Percentiles rank a stretch among this genome's conserved stretches.
Evolutionary conservation across 2,888 invertebrate species (phyloP).

Genomic region (Crioceris asparagi): DNA sequence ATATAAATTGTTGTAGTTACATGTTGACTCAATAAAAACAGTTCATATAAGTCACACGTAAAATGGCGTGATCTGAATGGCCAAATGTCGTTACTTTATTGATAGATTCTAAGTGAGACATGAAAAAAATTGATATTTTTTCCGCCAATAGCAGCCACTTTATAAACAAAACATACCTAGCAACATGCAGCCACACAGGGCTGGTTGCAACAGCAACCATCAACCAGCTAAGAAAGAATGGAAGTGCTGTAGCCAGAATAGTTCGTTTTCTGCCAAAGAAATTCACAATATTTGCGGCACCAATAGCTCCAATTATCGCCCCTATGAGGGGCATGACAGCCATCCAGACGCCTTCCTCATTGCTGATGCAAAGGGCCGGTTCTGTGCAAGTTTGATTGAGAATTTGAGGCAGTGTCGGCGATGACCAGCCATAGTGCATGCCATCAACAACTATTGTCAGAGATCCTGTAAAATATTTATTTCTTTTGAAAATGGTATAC

Average conservation of each 20-base stretch:
- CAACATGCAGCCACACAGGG: constrained; percentile 45
- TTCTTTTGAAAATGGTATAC: too few species aligned
- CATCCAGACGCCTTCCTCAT: constrained; percentile 49
- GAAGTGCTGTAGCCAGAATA: constrained; percentile 49
- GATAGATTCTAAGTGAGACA: too few species aligned
- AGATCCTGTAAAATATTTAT: constrained; percentile 11
- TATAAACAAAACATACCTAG: constrained; percentile 19
- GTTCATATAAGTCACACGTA: too few species aligned
- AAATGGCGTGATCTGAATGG: too few species aligned
- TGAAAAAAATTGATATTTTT: too few species aligned
- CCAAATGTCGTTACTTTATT: too few species aligned
- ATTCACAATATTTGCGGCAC: constrained; percentile 53
- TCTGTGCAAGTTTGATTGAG: constrained; percentile 14
- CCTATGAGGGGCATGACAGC: constrained; percentile 55
- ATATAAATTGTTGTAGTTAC: too few species aligned
- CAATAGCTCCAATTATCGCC: constrained; percentile 49
- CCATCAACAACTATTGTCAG: constrained; percentile 29
- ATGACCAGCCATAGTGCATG: constrained; percentile 47
- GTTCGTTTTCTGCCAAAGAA: constrained; percentile 56
- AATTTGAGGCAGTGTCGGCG: constrained; percentile 47
- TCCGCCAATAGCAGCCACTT: too few species aligned
- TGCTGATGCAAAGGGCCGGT: constrained; percentile 31
- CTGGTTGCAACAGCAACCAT: constrained; percentile 49
- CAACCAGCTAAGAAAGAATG: constrained; percentile 53
- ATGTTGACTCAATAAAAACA: too few species aligned